These are phyloP conservation scores for Gymnocheta viridis DNA, from an alignment of 2,888 invertebrate genomes.

Conservation along the genomic window DNA sequence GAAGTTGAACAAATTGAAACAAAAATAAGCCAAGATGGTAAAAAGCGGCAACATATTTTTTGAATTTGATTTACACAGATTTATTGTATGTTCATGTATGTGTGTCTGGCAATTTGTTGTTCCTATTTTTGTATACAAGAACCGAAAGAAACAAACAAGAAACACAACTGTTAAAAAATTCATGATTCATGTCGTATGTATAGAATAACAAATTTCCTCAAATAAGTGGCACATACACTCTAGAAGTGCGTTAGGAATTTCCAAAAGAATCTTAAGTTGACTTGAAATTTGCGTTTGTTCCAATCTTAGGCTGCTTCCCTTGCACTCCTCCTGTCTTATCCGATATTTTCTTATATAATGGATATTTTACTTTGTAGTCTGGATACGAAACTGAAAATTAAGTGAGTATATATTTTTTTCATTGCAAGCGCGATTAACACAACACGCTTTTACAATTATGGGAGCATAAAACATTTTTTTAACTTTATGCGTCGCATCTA, in stretches of 20 bases:
- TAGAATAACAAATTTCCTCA: constrained; percentile 48
- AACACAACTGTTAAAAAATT: constrained; percentile 23
- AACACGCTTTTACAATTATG: constrained; percentile 60
- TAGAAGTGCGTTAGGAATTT: constrained; percentile 49
- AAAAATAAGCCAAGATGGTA: background rate
- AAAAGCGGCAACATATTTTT: constrained; percentile 58
- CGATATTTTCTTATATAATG: background rate
- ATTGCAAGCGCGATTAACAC: constrained; percentile 53
- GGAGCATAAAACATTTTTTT: constrained; percentile 38
- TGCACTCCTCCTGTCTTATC: background rate
- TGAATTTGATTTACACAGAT: constrained; percentile 63
- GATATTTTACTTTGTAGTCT: constrained; percentile 12
- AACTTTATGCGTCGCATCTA: constrained; percentile 29
- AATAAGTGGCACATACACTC: constrained; percentile 52
- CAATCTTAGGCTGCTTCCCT: background rate
- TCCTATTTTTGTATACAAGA: constrained; percentile 7
- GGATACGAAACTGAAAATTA: background rate
- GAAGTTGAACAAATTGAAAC: constrained; percentile 7
- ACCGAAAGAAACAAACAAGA: background rate
- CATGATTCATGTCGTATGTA: constrained; percentile 41
- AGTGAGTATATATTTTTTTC: background rate
- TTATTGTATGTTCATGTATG: constrained; percentile 11
- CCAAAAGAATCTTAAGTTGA: constrained; percentile 47
- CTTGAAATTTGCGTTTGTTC: constrained; percentile 27
- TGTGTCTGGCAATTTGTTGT: background rate